These are phyloP conservation scores for Neopelma chrysocephalum DNA, from an alignment of 2,797 vertebrate genomes.

Conservation along the genomic window DNA sequence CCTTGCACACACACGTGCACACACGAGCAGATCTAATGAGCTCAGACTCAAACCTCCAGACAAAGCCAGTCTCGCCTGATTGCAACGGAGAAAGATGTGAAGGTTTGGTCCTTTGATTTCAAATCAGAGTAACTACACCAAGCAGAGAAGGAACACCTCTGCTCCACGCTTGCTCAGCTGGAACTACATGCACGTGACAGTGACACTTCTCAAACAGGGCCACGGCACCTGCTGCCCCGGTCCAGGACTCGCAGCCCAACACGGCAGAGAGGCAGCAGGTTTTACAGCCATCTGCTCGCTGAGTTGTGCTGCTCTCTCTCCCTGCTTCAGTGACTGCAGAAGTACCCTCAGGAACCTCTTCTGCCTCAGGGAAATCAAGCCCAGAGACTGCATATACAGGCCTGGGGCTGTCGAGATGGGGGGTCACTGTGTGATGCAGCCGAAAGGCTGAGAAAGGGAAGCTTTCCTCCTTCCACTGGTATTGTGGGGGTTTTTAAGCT, in stretches of 20 bases:
- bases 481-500: not conserved
- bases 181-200: fast-evolving
- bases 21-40: not conserved
- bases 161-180: not conserved
- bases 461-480: not conserved
- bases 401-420: not conserved
- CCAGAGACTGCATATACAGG: not conserved
- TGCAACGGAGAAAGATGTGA: not conserved
- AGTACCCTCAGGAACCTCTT: not conserved
- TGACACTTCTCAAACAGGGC: not conserved
- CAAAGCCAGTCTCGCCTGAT: not conserved
- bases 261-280: not conserved
- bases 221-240: fast-evolving
- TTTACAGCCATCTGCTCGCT: not conserved
- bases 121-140: not conserved
- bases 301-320: not conserved
- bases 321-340: not conserved
- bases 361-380: not conserved
- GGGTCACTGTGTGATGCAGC: not conserved
- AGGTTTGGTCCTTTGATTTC: not conserved
- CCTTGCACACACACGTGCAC: not conserved
- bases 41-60: not conserved
- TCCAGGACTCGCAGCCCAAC: not conserved
- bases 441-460: not conserved
- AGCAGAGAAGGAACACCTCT: not conserved